phyloP scores from a whole-genome alignment of 2,888 invertebrate species.

The Neoitamus cyanurus region DNA sequence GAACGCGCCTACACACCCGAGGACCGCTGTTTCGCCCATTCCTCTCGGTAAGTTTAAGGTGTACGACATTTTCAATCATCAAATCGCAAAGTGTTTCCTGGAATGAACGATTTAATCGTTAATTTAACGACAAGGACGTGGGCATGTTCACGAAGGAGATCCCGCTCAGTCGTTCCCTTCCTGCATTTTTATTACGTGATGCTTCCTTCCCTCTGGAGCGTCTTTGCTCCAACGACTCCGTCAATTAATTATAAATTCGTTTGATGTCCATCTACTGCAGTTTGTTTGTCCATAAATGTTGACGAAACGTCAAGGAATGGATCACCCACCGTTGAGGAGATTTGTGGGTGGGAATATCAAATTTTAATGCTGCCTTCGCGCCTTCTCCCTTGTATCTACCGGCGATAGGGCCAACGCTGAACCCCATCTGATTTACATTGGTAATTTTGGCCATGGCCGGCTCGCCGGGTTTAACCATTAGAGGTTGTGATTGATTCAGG shows the following conservation, averaged over 20 bases:
- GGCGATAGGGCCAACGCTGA: not conserved
- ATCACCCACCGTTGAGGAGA: not conserved
- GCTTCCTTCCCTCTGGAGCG: not conserved
- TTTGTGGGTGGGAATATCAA: not conserved
- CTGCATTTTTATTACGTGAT: not conserved
- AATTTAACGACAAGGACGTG: not conserved
- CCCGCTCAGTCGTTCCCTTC: not conserved
- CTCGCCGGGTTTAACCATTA: not conserved
- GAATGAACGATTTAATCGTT: not conserved
- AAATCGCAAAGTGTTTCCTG: not conserved
- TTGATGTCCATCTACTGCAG: not conserved
- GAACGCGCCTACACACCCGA: not conserved
- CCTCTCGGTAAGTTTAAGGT: not conserved
- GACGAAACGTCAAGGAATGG: not conserved
- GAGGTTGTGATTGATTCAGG: not conserved
- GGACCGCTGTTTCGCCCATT: not conserved
- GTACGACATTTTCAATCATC: not conserved
- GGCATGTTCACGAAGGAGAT: not conserved
- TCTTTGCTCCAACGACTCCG: not conserved
- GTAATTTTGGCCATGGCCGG: not conserved
- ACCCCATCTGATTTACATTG: not conserved
- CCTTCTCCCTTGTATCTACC: not conserved
- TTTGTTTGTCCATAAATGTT: not conserved
- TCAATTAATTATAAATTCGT: constrained; percentile 1
- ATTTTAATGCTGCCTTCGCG: not conserved